phyloP scores from a whole-genome alignment of 2,113 vertebrate species.

The Hippocampus guttulatus region DNA sequence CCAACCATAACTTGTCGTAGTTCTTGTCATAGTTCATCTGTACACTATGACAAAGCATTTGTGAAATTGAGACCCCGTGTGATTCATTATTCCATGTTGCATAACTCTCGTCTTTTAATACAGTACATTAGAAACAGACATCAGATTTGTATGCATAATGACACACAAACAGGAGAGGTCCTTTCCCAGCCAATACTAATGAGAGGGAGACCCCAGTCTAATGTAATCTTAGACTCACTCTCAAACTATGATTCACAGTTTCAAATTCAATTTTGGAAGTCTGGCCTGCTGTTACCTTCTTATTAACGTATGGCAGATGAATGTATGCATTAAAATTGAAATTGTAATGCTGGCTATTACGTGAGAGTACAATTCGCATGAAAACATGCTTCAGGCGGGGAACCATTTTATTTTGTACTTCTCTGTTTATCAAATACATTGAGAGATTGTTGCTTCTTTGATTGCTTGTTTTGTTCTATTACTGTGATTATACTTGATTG shows the following conservation, averaged over 20 bases:
- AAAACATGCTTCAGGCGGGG: no score
- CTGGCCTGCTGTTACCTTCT: background rate
- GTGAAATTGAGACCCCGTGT: no score
- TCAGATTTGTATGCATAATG: no score
- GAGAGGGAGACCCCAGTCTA: conserved; percentile 38
- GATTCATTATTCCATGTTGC: no score
- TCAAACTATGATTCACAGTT: conserved; percentile 24
- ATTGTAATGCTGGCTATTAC: background rate
- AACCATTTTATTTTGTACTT: no score
- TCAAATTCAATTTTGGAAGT: conserved; percentile 6
- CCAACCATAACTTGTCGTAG: conserved; percentile 41
- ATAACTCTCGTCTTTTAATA: no score
- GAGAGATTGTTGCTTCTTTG: no score
- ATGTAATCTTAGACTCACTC: conserved; percentile 24
- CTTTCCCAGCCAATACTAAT: conserved; percentile 20
- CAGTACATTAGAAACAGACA: no score
- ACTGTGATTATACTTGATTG: no score
- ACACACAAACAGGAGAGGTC: conserved; percentile 20
- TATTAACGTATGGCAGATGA: background rate
- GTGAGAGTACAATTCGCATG: no score
- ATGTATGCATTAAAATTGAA: background rate
- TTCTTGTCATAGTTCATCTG: conserved; percentile 14
- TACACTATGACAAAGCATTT: background rate
- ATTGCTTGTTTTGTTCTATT: no score
- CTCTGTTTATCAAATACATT: no score